Evolutionary conservation across 2,113 vertebrate genomes (phyloP).

Genomic region (Holacanthus passer): DNA sequence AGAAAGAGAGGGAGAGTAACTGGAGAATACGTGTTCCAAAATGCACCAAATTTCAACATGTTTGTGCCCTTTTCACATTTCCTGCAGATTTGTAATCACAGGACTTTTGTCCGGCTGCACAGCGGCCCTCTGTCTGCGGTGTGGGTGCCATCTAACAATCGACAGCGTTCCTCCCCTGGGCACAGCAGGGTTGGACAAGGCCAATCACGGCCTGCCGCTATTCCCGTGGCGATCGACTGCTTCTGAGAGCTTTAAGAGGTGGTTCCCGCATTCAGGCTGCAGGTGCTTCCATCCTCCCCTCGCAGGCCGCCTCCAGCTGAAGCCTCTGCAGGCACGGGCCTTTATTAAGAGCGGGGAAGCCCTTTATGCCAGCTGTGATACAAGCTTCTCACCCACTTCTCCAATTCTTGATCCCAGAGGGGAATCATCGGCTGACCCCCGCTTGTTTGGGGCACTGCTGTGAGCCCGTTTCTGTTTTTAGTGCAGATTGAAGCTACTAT

Average conservation of each 20-base stretch:
- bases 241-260: constrained; percentile 58
- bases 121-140: background rate
- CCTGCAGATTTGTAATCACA: background rate
- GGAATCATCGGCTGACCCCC: background rate
- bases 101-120: background rate
- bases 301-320: constrained; percentile 19
- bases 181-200: constrained; percentile 75
- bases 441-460: background rate
- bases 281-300: constrained; percentile 63
- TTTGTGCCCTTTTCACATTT: constrained; percentile 2
- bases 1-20: constrained; percentile 52
- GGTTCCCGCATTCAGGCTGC: constrained; percentile 69
- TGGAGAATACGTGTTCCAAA: constrained; percentile 1
- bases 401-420: background rate
- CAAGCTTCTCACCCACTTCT: constrained; percentile 34
- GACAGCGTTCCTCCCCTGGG: constrained; percentile 46
- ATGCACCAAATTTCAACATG: background rate
- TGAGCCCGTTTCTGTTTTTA: background rate
- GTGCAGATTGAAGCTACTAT: background rate
- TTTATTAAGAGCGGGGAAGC: constrained; percentile 35
- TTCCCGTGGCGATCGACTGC: constrained; percentile 69
- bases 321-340: constrained; percentile 35
- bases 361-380: constrained; percentile 40
- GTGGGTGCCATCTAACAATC: constrained; percentile 46
- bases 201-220: constrained; percentile 54